Base-by-base conservation (phyloP, 1,140 invertebrate genomes). In the Drosophila cardini region DNA sequence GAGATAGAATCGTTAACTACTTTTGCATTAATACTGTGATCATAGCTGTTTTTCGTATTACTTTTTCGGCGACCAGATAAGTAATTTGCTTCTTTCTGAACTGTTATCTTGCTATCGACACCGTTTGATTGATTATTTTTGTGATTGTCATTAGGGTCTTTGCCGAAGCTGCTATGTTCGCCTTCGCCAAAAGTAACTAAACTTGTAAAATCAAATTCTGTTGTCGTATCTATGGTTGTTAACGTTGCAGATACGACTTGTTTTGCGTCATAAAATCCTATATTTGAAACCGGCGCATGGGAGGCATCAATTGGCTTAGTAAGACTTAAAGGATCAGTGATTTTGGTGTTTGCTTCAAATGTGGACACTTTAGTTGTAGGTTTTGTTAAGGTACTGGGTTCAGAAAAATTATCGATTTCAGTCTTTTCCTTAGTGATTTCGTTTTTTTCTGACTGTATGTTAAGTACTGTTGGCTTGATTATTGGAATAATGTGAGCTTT, bases 1-100 rank as follows among this genome's bases (percentile, higher is more conserved):
- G 26, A 89, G 91, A 84, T 91, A 90, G 89, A 65, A 76, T 91
- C 72, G 75, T 73, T 91, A 78, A 71, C 76, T 57, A 71, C 76
- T 65, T 79, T 72, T 76, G 72, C 67, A 73, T 68, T 76, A 26
- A 72, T 48, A 48, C 71, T 30, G 71, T 72, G 62, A 48, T 67
- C 16, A 68, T 68, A 56, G 43, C 13, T 72, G 61, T 57, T 43
- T 74, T 57, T 73, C 9, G 56, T 78, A 30, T 61, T 67, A 36
- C 80, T 57, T n/a, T 80, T 76, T 75, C 76, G 71, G 1, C 72
- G 68, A 42, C 60, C 81, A 45, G 45, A 72, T 13, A 63, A 53
- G 64, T 87, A 77, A 38, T 78, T 87, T 36, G 42, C 71, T 68
- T 76, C 76, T 21, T 65, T 87, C 58, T 76, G 83, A 11, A 53